Evolutionary conservation across 2,113 vertebrate genomes (phyloP).

Genomic region (Megaceryle maxima): DNA sequence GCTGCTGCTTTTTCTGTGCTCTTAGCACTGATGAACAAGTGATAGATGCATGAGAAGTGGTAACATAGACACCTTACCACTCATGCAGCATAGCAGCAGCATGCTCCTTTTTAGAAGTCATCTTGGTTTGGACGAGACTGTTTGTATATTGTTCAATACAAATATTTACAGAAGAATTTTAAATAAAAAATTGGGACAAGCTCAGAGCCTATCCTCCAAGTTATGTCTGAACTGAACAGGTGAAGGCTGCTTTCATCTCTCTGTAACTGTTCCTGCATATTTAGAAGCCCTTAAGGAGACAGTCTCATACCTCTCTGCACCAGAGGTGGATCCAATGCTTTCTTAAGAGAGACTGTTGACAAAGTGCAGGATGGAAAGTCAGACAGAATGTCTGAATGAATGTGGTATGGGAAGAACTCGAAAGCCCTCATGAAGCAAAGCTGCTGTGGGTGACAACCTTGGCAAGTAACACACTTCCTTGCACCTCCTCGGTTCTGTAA

Average conservation of each 20-base stretch:
- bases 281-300: not conserved
- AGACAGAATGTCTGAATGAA: not conserved
- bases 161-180: not conserved
- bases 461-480: not conserved
- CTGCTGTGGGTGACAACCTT: not conserved
- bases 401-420: not conserved
- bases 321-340: not conserved
- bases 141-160: not conserved
- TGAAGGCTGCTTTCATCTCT: not conserved
- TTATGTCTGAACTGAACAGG: not conserved
- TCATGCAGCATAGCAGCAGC: not conserved
- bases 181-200: not conserved
- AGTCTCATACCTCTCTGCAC: not conserved
- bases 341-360: not conserved
- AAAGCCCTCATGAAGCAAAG: not conserved
- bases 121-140: not conserved
- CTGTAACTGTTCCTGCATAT: not conserved
- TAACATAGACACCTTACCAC: not conserved
- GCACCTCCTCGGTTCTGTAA: not conserved
- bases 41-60: not conserved
- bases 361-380: not conserved
- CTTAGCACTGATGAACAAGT: not conserved
- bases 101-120: not conserved
- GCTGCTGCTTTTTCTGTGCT: not conserved
- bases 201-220: not conserved